Percentiles rank a stretch among this genome's conserved stretches.
phyloP scores from a whole-genome alignment of 2,113 vertebrate genomes.

The Notechis scutatus region DNA sequence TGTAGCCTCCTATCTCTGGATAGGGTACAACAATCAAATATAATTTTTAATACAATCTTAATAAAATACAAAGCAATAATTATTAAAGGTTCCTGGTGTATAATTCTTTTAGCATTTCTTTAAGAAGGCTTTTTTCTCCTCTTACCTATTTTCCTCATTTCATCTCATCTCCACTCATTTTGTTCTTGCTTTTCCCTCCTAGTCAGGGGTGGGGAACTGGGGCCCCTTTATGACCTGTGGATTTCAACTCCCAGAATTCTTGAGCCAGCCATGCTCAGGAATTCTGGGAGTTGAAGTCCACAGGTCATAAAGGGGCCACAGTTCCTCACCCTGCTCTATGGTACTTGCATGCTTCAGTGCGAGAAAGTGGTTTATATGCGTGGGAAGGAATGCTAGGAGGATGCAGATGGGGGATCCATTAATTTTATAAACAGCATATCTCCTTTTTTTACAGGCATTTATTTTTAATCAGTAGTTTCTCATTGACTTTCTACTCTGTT shows the following conservation, averaged over 20 bases:
- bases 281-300: background rate
- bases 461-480: background rate
- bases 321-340: background rate
- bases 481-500: background rate
- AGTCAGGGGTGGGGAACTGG: background rate
- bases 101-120: background rate
- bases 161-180: background rate
- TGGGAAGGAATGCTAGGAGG: background rate
- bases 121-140: background rate
- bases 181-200: background rate
- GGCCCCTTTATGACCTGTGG: background rate
- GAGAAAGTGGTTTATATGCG: background rate
- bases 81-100: background rate
- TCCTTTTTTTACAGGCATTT: background rate
- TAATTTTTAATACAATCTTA: background rate
- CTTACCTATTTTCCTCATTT: background rate
- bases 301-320: background rate
- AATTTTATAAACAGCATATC: background rate
- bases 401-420: background rate
- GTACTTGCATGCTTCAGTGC: background rate
- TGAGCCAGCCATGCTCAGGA: background rate
- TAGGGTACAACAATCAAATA: background rate
- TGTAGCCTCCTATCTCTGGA: background rate
- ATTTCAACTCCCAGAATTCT: background rate
- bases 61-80: background rate